A percentile compares a stretch with the other conserved stretches of the same genome.
phyloP scores from a whole-genome alignment of 30 jellyfish, hydroid and myxozoan genomes.

The Hydractinia echinata region DNA sequence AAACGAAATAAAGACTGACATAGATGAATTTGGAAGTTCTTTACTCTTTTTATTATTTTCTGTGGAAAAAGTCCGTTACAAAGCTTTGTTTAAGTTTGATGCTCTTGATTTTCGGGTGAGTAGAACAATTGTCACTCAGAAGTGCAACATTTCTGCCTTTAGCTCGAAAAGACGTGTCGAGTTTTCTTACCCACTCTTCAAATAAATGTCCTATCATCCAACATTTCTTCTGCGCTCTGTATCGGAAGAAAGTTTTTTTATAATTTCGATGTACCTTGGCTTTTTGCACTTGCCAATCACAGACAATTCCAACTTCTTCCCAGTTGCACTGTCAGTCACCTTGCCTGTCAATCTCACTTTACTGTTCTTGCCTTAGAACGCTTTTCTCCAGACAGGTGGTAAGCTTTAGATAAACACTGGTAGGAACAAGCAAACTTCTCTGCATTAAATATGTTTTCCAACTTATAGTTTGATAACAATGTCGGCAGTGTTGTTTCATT shows the following conservation, averaged over 20 bases:
- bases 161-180: too few relatives aligned
- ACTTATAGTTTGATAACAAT: not conserved
- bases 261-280: not conserved
- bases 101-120: too few relatives aligned
- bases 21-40: too few relatives aligned
- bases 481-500: not conserved
- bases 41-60: too few relatives aligned
- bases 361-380: not conserved
- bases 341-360: constrained; percentile 1
- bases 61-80: too few relatives aligned
- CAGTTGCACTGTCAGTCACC: not conserved
- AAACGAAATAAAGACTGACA: too few relatives aligned
- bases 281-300: not conserved
- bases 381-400: not conserved
- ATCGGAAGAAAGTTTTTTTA: not conserved
- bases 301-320: not conserved
- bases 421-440: not conserved
- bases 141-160: too few relatives aligned
- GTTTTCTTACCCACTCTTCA: constrained; percentile 2
- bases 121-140: too few relatives aligned
- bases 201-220: not conserved
- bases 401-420: constrained; percentile 4
- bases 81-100: too few relatives aligned
- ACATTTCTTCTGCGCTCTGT: not conserved
- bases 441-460: not conserved